Evolutionary conservation across 2,797 vertebrate species (phyloP), one percentile per base, ranked within the genome.

Genomic region (Gymnothorax reevesii): DNA sequence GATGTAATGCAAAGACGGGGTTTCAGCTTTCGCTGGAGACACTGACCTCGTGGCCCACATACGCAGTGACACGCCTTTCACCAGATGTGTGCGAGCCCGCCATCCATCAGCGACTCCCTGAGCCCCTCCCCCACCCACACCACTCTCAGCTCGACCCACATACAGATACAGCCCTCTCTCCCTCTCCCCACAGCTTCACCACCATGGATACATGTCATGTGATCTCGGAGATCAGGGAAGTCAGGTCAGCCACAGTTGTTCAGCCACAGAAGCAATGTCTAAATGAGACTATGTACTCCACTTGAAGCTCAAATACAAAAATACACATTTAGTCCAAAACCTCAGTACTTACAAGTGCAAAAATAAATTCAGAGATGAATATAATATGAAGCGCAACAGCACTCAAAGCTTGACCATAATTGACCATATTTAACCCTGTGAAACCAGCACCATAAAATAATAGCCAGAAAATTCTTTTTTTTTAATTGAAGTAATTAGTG

Each of bases 101-200:
- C 52, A 77, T 17, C 12, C 33, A 17, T 71, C 73, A 77, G 27
- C 27, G 4, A 22, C 27, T 13, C 10, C 13, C 73, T 10, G 4
- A n/a, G 22, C 20, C 20, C 20, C 62, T 62, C 85, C 73, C 27
- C 52, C 20, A 57, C 13, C 71, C 4, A 55, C 42, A 62, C 17
- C 3, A 73, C 55, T 13, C 9, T 6, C 13, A 52, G 62, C 52
- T 4, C 25, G 49, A 69, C 85, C 85, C 79, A 27, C 77, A 57
- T 25, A 52, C 75, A 59, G 59, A 83, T 86, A 22, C 55, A 57
- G 83, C 84, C 10, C 62, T 69, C 33, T 59, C 60, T 62, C 60
- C 84, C 84, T 82, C 60, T 62, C 60, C 84, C 85, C 82, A 85
- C 85, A 75, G 60, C 87, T 1, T 33, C 83, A 83, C 27, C 69